Conservation (phyloP, 2,797 vertebrate species). For the Muscicapa comitata region DNA sequence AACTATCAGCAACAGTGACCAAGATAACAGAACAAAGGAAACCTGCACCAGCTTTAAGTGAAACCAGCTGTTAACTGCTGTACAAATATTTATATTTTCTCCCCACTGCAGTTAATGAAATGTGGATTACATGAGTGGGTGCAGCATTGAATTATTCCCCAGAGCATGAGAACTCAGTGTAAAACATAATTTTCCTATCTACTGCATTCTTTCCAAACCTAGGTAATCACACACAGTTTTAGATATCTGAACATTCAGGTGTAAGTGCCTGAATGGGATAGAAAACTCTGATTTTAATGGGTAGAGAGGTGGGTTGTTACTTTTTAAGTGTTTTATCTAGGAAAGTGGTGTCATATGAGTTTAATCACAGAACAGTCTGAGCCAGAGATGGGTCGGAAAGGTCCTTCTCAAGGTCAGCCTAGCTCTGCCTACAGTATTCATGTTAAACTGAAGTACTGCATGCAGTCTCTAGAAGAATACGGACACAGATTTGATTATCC, state of each 20-base stretch:
- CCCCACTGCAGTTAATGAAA: conserved; percentile 49
- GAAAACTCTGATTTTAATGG: neutral
- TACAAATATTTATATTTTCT: conserved; percentile 55
- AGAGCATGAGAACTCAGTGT: conserved; percentile 18
- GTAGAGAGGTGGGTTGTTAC: neutral
- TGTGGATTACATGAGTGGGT: conserved; percentile 53
- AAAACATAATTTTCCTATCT: conserved; percentile 44
- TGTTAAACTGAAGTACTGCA: neutral
- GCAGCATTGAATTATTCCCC: conserved; percentile 58
- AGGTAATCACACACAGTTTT: conserved; percentile 41
- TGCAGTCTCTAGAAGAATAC: neutral
- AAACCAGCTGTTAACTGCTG: conserved; percentile 5
- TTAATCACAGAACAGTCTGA: neutral
- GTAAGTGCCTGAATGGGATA: neutral
- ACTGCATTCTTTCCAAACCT: conserved; percentile 52
- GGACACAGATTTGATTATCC: neutral
- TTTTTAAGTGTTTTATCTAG: neutral
- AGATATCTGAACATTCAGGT: conserved; percentile 30
- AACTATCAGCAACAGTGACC: neutral
- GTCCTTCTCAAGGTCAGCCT: neutral
- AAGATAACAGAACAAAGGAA: neutral
- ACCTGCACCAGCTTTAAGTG: neutral
- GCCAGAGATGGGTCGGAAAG: neutral
- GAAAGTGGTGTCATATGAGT: neutral
- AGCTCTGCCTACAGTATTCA: neutral